Percentiles rank a stretch among this genome's conserved stretches.
Conservation (phyloP, 2,113 vertebrate species). For the Triplophysa rosa region DNA sequence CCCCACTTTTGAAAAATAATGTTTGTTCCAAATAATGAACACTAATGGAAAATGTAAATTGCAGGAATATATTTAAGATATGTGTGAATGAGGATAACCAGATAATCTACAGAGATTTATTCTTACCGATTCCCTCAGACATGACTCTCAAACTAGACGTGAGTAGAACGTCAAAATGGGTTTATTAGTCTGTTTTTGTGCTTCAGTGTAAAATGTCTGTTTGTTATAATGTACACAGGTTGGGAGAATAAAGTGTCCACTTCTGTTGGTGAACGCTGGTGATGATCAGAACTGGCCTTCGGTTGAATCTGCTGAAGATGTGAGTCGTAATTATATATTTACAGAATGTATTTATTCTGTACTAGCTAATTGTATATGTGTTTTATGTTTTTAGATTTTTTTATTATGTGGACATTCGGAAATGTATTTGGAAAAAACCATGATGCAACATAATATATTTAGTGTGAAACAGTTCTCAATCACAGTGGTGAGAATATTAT, state of each 20-base stretch:
- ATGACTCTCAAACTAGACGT: conserved; percentile 54
- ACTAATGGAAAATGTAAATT: neutral
- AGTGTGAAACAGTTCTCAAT: too few relatives aligned
- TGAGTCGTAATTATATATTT: conserved; percentile 32
- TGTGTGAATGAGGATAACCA: conserved; percentile 56
- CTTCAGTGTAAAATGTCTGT: neutral
- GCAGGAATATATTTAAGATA: conserved; percentile 7
- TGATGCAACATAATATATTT: too few relatives aligned
- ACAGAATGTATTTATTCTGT: too few relatives aligned
- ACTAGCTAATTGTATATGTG: too few relatives aligned
- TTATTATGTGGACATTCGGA: too few relatives aligned
- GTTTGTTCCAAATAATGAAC: neutral
- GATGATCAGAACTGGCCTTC: conserved; percentile 72
- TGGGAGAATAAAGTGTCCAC: conserved; percentile 67
- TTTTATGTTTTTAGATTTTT: neutral
- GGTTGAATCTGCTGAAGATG: conserved; percentile 65
- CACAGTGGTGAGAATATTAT: too few relatives aligned
- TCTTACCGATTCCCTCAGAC: conserved; percentile 44
- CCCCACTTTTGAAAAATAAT: too few relatives aligned
- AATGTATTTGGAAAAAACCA: too few relatives aligned
- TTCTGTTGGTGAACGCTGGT: conserved; percentile 66
- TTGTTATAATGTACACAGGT: conserved; percentile 55
- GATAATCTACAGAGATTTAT: conserved; percentile 50
- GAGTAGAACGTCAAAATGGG: conserved; percentile 33
- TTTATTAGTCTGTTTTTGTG: neutral